Conservation (phyloP, 2,888 invertebrate species). For the Scaeva pyrastri region DNA sequence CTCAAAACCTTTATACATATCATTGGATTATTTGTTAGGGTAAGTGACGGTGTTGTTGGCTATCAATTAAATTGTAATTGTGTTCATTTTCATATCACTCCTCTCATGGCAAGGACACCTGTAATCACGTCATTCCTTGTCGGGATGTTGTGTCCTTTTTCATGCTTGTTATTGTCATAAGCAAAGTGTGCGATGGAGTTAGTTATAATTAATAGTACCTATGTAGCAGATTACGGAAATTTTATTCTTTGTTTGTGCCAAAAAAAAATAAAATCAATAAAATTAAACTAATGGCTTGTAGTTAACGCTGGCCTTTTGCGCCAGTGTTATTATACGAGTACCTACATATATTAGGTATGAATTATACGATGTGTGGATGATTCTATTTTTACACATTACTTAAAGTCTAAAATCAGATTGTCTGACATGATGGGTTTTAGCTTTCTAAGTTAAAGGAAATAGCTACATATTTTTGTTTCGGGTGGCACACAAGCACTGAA, state of each 20-base stretch:
- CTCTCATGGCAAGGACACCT: slow-evolving; percentile 64
- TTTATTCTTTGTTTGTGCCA: slow-evolving; percentile 4
- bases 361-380: slow-evolving; percentile 11
- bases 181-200: slow-evolving; percentile 27
- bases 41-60: slow-evolving; percentile 41
- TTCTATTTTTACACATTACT: slow-evolving; percentile 59
- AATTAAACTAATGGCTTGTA: slow-evolving; percentile 65
- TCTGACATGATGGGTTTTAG: neutral
- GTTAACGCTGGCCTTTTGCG: slow-evolving; percentile 1
- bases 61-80: slow-evolving; percentile 56
- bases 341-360: neutral
- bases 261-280: slow-evolving; percentile 66
- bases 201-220: slow-evolving; percentile 11
- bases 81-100: slow-evolving; percentile 10
- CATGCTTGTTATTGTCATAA: neutral
- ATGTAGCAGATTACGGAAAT: slow-evolving; percentile 25
- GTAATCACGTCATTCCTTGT: slow-evolving; percentile 69
- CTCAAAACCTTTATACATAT: slow-evolving; percentile 5
- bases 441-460: neutral
- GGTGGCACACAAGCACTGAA: slow-evolving; percentile 43
- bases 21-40: slow-evolving; percentile 55
- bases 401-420: neutral
- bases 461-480: slow-evolving; percentile 12
- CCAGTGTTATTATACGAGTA: neutral
- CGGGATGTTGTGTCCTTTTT: slow-evolving; percentile 30